Evolutionary conservation across 2,888 invertebrate genomes (phyloP).

Genomic region (Leucozona laternaria): DNA sequence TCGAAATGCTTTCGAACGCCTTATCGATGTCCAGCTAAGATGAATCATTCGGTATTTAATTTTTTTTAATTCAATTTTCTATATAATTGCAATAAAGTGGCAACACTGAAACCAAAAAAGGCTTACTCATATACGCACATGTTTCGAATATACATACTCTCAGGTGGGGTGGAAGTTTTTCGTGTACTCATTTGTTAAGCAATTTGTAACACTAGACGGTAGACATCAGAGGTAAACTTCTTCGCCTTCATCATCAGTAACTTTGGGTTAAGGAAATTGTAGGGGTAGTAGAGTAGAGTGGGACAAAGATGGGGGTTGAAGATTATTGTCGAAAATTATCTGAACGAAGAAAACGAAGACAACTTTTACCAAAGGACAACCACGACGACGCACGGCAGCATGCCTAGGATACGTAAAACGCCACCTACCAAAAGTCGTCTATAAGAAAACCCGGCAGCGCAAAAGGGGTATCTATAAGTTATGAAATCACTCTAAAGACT

Average conservation of each 20-base stretch:
- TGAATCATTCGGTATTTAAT: too few species aligned
- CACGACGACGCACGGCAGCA: conserved; percentile 33
- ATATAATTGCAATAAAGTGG: not conserved
- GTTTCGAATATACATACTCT: conserved; percentile 19
- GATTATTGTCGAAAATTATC: conserved; percentile 64
- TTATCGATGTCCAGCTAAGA: not conserved
- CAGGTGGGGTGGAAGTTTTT: conserved; percentile 50
- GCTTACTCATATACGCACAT: not conserved
- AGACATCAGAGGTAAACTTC: conserved; percentile 52
- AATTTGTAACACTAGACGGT: conserved; percentile 69
- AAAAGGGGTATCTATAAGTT: not conserved
- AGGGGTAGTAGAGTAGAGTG: too few species aligned
- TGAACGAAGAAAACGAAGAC: conserved; percentile 16
- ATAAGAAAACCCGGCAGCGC: not conserved
- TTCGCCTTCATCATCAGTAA: conserved; percentile 32
- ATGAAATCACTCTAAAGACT: conserved; percentile 48
- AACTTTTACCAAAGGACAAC: not conserved
- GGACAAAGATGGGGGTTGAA: not conserved
- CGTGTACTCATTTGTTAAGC: conserved; percentile 72
- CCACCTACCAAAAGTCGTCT: conserved; percentile 14
- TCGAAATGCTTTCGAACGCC: not conserved
- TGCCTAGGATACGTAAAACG: conserved; percentile 39
- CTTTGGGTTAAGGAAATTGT: not conserved
- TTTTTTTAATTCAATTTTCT: not conserved
- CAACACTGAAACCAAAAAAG: not conserved